A percentile compares a stretch with the other conserved stretches of the same genome.
Conservation (phyloP, 2,888 invertebrate species). For the Perizoma flavofasciatum region DNA sequence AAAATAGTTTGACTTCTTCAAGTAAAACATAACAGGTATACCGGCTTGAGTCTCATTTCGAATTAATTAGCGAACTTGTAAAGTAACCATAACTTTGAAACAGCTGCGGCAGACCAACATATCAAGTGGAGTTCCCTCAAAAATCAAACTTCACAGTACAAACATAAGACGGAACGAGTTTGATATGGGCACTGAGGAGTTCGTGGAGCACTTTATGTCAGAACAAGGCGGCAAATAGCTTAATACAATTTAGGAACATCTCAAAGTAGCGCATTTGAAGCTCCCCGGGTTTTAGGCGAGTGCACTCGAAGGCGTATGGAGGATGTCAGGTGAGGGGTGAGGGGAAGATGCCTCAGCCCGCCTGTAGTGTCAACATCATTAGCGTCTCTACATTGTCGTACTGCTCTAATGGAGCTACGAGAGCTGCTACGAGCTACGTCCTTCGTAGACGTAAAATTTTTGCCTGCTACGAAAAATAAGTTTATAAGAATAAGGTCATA, state of each 20-base stretch:
- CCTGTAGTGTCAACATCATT: slow-evolving; percentile 80
- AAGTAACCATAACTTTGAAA: slow-evolving; percentile 41
- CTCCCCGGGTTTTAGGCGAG: slow-evolving; percentile 47
- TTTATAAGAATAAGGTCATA: neutral
- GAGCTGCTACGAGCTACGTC: slow-evolving; percentile 52
- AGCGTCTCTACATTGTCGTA: slow-evolving; percentile 60
- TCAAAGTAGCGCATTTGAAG: slow-evolving; percentile 55
- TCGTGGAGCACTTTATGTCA: slow-evolving; percentile 28
- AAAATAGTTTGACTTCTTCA: too few species aligned
- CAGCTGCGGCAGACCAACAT: slow-evolving; percentile 23
- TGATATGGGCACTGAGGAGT: slow-evolving; percentile 22
- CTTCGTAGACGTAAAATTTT: slow-evolving; percentile 33
- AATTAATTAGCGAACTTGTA: slow-evolving; percentile 23
- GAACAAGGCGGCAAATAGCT: slow-evolving; percentile 42
- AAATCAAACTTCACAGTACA: slow-evolving; percentile 24
- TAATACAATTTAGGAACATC: slow-evolving; percentile 58
- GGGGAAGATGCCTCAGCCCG: slow-evolving; percentile 55
- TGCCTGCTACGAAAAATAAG: slow-evolving; percentile 7
- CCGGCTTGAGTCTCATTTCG: slow-evolving; percentile 2
- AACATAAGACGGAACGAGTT: slow-evolving; percentile 22
- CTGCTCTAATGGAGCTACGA: slow-evolving; percentile 60
- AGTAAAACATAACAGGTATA: too few species aligned
- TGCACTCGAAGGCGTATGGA: slow-evolving; percentile 51
- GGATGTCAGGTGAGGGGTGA: slow-evolving; percentile 39
- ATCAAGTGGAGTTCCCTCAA: slow-evolving; percentile 20